These are phyloP conservation scores for Tamias sibiricus DNA, from an alignment of 2,113 vertebrate genomes.

Conservation along the genomic window DNA sequence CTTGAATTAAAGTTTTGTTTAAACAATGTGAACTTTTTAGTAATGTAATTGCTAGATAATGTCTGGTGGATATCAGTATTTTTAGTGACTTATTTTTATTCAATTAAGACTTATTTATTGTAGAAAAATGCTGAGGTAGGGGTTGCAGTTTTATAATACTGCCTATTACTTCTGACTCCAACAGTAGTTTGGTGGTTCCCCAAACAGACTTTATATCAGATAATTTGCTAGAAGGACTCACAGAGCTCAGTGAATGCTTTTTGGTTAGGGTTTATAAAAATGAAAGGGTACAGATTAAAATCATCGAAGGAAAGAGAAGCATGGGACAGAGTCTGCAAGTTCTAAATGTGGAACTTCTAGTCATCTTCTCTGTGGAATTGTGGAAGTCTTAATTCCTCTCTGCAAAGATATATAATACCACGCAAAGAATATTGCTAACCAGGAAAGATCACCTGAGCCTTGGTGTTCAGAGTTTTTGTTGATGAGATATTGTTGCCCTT, in stretches of 20 bases:
- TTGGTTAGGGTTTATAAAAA: background rate
- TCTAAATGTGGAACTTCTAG: background rate
- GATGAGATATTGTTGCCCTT: background rate
- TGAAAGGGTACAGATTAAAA: background rate
- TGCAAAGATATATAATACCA: background rate
- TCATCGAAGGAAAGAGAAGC: background rate
- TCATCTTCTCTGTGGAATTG: background rate
- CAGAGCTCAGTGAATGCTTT: background rate
- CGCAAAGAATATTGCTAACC: background rate
- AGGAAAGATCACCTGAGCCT: background rate
- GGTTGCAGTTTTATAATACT: background rate
- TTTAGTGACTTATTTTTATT: slow-evolving; percentile 14
- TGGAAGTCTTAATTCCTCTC: background rate
- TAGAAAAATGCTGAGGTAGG: background rate
- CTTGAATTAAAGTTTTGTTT: background rate
- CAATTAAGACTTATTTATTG: background rate
- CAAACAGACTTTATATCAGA: background rate
- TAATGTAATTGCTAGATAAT: background rate
- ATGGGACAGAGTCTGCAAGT: background rate
- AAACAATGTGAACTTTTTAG: background rate
- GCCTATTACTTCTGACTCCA: background rate
- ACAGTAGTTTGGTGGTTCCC: background rate
- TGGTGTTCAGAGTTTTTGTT: background rate
- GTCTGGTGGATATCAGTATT: background rate
- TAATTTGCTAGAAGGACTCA: background rate